phyloP scores from a whole-genome alignment of 2,797 vertebrate species.

The Gastrophryne carolinensis region DNA sequence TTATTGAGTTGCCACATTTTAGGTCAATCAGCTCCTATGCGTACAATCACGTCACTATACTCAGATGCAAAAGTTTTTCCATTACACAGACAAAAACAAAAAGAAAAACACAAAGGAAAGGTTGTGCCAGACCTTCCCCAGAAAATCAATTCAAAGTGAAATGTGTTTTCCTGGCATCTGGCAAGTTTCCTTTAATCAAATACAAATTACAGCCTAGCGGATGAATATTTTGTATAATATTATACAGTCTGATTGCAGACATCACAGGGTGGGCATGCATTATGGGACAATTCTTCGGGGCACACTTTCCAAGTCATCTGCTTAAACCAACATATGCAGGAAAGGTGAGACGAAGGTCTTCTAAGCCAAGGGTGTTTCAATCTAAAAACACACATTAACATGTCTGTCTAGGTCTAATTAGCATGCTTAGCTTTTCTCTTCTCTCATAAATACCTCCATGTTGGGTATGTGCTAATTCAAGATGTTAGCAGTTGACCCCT shows the following conservation, averaged over 20 bases:
- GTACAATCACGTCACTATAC: background rate
- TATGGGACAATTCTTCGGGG: conserved; percentile 14
- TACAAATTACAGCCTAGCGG: conserved; percentile 61
- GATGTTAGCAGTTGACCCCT: background rate
- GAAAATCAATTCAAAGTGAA: conserved; percentile 61
- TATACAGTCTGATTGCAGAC: conserved; percentile 42
- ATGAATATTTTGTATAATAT: conserved; percentile 47
- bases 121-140: conserved; percentile 36
- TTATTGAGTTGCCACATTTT: background rate
- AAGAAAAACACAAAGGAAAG: conserved; percentile 31
- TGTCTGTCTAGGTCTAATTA: background rate
- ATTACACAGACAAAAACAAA: conserved; percentile 49
- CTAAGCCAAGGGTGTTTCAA: background rate
- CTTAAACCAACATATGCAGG: conserved; percentile 41
- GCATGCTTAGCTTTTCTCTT: background rate
- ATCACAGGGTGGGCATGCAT: conserved; percentile 18
- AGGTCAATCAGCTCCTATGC: background rate
- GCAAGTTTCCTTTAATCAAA: conserved; percentile 70
- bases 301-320: conserved; percentile 18
- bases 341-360: conserved; percentile 1
- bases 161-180: conserved; percentile 59
- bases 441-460: background rate
- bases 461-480: background rate
- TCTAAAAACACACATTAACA: background rate
- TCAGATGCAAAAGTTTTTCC: conserved; percentile 49